Evolutionary conservation across 2,113 vertebrate genomes (phyloP), one percentile per base, ranked within the genome.

Genomic region (Ochotona curzoniae): DNA sequence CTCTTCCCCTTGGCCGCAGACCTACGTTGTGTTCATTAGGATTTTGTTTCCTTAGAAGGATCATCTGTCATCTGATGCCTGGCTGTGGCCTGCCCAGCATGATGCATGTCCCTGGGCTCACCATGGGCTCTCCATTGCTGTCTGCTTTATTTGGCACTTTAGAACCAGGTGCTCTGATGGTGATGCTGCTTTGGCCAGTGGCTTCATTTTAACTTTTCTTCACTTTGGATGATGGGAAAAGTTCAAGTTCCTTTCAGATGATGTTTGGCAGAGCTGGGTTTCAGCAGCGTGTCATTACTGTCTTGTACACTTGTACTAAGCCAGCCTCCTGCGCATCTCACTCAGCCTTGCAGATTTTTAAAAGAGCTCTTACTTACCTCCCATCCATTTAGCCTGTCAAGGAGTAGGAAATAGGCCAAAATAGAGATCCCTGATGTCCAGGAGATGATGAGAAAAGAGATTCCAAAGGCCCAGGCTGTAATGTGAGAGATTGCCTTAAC

Each of bases 201-300:
- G 71, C 78, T 78, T 94, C 78, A 28, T 91, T 94, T 93, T 89
- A 66, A 44, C 90, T 93, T 93, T 87, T 80, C 87, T 93, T 30
- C 17, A 17, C 60, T 11, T 86, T 23, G 8, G 25, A 71, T 30
- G 67, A n/a, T 69, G 20, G 81, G 13, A 57, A 32, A 70, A 90
- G 73, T 93, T 93, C 73, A 47, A 32, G 44, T 18, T 87, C 64
- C 91, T 97, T 96, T 88, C 87, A 88, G 93, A 85, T 90, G 82
- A 67, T 90, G 75, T 81, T 38, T 75, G 60, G 71, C 81, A 75
- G 78, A 1, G 1, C 89, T 64, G 54, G 49, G 57, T 87, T 35
- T 88, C 93, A 49, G 87, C 93, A 95, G 93, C 4, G 0, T 74
- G 73, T 83, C 84, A 44, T 94, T 91, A 70, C 87, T 49, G 84